Percentiles rank a stretch among this genome's conserved stretches.
Conservation (phyloP, 2,113 vertebrate genomes). For the Charadrius vociferus region DNA sequence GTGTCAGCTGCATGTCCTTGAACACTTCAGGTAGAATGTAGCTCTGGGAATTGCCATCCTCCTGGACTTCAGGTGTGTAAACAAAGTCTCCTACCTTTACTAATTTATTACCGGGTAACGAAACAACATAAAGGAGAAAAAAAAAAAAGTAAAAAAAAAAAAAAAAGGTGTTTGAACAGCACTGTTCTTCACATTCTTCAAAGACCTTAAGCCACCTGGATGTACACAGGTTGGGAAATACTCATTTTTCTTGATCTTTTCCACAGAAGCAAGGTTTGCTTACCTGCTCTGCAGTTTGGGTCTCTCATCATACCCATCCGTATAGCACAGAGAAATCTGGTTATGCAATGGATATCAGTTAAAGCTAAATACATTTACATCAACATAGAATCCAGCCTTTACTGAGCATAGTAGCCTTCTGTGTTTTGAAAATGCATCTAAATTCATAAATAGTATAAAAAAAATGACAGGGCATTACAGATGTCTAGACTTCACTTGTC, state of each 20-base stretch:
- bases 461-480: background rate
- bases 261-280: background rate
- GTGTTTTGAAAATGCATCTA: background rate
- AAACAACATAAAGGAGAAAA: background rate
- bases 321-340: background rate
- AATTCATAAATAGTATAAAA: background rate
- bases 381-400: background rate
- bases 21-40: conserved; percentile 77
- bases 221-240: background rate
- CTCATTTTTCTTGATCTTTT: conserved; percentile 1
- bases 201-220: background rate
- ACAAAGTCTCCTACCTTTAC: conserved; percentile 43
- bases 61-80: conserved; percentile 63
- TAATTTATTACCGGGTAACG: conserved; percentile 51
- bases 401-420: background rate
- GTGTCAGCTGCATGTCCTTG: conserved; percentile 81
- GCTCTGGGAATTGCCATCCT: conserved; percentile 63
- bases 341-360: background rate
- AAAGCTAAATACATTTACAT: background rate
- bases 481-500: conserved; percentile 15
- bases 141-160: background rate
- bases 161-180: background rate
- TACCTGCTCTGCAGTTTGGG: background rate
- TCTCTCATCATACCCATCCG: background rate
- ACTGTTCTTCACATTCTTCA: background rate